phyloP scores from a whole-genome alignment of 2,888 invertebrate genomes.

The Aspidapion aeneum region DNA sequence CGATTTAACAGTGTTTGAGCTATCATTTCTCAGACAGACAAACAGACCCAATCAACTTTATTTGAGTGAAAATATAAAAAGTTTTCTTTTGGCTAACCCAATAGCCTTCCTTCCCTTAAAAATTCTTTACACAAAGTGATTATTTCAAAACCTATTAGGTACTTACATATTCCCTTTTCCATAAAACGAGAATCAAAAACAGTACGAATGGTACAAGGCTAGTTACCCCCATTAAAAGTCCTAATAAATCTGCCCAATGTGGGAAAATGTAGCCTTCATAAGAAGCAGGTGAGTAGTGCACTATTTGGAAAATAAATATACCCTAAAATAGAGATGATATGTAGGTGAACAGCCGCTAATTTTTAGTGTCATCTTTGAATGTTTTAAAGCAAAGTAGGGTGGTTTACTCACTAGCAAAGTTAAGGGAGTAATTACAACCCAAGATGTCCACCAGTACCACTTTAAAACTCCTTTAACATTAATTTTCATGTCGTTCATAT shows the following conservation, averaged over 20 bases:
- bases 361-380: too few relatives aligned
- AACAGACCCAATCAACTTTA: too few relatives aligned
- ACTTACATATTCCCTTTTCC: slow-evolving; percentile 47
- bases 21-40: too few relatives aligned
- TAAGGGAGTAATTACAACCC: slow-evolving; percentile 67
- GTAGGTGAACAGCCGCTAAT: not conserved
- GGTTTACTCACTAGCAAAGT: slow-evolving; percentile 70
- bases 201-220: slow-evolving; percentile 68
- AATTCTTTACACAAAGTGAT: not conserved
- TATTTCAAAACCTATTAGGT: not conserved
- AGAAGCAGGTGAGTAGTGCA: slow-evolving; percentile 58
- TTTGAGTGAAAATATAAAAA: too few relatives aligned
- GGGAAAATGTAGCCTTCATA: slow-evolving; percentile 70
- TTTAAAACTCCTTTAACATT: slow-evolving; percentile 56
- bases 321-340: slow-evolving; percentile 51
- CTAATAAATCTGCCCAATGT: slow-evolving; percentile 64
- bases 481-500: slow-evolving; percentile 62
- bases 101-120: too few relatives aligned
- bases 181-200: slow-evolving; percentile 53
- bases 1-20: too few relatives aligned
- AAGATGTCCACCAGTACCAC: slow-evolving; percentile 69
- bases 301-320: slow-evolving; percentile 69
- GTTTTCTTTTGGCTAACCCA: too few relatives aligned
- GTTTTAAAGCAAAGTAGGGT: too few relatives aligned
- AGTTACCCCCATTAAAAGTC: slow-evolving; percentile 67